Conservation (phyloP, 2,888 invertebrate species). For the Corbicula japonica region DNA sequence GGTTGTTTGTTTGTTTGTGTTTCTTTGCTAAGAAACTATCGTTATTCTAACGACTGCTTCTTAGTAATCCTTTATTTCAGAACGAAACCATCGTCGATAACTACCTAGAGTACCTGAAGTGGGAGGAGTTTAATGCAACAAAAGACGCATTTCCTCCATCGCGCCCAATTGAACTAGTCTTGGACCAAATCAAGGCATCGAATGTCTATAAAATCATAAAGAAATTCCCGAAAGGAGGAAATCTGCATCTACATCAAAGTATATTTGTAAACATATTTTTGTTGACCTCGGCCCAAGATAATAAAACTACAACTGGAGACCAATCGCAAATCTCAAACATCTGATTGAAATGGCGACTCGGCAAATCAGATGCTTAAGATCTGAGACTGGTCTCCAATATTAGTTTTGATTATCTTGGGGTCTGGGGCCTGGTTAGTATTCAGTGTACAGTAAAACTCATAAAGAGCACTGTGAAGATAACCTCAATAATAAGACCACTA, state of each 20-base stretch:
- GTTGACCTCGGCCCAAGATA: too few species aligned
- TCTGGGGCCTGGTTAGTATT: not conserved
- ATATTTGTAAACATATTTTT: not conserved
- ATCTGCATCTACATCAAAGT: slow-evolving; percentile 66
- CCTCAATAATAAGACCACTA: not conserved
- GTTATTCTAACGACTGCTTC: too few species aligned
- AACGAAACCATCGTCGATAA: slow-evolving; percentile 57
- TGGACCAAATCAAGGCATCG: slow-evolving; percentile 36
- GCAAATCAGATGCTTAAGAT: too few species aligned
- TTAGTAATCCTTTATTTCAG: slow-evolving; percentile 21
- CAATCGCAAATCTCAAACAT: too few species aligned
- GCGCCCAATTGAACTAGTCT: slow-evolving; percentile 44
- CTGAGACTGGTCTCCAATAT: too few species aligned
- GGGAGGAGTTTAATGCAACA: slow-evolving; percentile 51
- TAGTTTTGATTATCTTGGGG: too few species aligned
- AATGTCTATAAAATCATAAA: slow-evolving; percentile 55
- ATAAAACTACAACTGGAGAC: too few species aligned
- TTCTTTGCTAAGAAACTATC: too few species aligned
- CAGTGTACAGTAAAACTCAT: not conserved
- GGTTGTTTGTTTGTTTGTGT: too few species aligned
- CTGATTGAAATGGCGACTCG: too few species aligned
- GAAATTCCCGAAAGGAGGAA: slow-evolving; percentile 62
- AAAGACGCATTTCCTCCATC: slow-evolving; percentile 49
- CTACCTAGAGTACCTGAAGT: slow-evolving; percentile 58
- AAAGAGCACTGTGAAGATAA: not conserved